Conservation (phyloP, 1,140 invertebrate genomes). For the Bombus waltoni region DNA sequence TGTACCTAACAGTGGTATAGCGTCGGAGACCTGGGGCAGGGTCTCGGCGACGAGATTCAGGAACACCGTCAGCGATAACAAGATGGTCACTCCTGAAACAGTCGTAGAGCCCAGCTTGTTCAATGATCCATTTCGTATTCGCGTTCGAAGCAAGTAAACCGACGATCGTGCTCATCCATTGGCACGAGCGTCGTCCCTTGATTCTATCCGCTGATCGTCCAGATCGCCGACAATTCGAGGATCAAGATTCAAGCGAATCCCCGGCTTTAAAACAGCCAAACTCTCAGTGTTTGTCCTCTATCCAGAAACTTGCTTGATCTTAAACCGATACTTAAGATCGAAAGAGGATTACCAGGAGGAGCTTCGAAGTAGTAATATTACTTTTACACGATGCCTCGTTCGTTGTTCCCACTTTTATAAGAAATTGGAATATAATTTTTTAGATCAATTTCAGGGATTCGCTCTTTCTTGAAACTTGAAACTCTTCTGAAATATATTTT, state of each 20-base stretch:
- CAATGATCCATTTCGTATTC: slow-evolving; percentile 56
- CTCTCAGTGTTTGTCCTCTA: not conserved
- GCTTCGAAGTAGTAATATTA: not conserved
- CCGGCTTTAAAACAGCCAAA: not conserved
- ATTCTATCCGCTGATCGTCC: slow-evolving; percentile 6
- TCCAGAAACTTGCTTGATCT: not conserved
- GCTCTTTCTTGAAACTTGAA: not conserved
- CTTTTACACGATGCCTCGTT: not conserved
- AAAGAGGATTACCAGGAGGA: not conserved
- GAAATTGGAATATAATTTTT: not conserved
- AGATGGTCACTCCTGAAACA: slow-evolving; percentile 99
- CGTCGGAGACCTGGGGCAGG: slow-evolving; percentile 97
- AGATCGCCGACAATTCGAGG: slow-evolving; percentile 32
- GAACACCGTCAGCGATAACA: slow-evolving; percentile 99
- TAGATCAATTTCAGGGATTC: not conserved
- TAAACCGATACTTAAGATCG: not conserved
- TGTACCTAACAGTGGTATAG: slow-evolving; percentile 96
- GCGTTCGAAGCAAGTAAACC: slow-evolving; percentile 38
- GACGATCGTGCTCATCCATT: slow-evolving; percentile 37
- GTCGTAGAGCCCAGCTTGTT: slow-evolving; percentile 75
- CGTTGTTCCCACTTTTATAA: not conserved
- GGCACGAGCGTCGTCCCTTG: slow-evolving; percentile 40
- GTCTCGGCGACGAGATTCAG: slow-evolving; percentile 97
- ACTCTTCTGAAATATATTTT: slow-evolving; percentile 9
- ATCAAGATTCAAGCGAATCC: slow-evolving; percentile 37